These are phyloP conservation scores for Spinus olivaceus DNA, from an alignment of 2,797 vertebrate species.

Conservation along the genomic window DNA sequence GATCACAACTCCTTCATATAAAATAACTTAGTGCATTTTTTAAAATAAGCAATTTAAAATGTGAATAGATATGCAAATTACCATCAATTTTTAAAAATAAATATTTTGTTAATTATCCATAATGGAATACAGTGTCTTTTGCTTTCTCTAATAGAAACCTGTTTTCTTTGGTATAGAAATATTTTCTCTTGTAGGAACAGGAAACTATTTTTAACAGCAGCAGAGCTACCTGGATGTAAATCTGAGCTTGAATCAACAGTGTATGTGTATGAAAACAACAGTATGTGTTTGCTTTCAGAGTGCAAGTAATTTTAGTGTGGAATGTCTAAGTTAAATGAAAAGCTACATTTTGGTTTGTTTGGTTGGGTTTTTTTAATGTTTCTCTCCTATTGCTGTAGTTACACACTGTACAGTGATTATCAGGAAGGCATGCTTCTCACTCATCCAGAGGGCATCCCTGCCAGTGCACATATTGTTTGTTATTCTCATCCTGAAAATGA, in stretches of 20 bases:
- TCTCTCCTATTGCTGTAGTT: neutral
- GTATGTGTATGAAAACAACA: neutral
- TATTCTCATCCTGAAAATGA: neutral
- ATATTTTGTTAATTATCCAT: neutral
- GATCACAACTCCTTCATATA: neutral
- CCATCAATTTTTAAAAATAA: neutral
- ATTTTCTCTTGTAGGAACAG: neutral
- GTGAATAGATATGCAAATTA: neutral
- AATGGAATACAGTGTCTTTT: neutral
- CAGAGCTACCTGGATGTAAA: neutral
- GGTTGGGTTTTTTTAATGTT: neutral
- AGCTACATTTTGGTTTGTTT: neutral
- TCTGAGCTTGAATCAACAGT: neutral
- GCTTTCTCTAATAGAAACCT: neutral
- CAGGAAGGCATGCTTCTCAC: neutral
- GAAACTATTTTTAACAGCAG: neutral
- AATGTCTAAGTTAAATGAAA: neutral
- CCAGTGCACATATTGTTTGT: neutral
- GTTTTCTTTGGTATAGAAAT: neutral
- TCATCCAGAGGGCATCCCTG: neutral
- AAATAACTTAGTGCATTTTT: neutral
- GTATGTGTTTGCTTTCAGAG: neutral
- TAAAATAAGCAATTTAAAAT: neutral
- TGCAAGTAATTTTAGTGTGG: neutral
- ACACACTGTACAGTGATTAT: neutral